These are phyloP conservation scores for Odobenus rosmarus DNA, from an alignment of 2,113 vertebrate species.

Conservation along the genomic window DNA sequence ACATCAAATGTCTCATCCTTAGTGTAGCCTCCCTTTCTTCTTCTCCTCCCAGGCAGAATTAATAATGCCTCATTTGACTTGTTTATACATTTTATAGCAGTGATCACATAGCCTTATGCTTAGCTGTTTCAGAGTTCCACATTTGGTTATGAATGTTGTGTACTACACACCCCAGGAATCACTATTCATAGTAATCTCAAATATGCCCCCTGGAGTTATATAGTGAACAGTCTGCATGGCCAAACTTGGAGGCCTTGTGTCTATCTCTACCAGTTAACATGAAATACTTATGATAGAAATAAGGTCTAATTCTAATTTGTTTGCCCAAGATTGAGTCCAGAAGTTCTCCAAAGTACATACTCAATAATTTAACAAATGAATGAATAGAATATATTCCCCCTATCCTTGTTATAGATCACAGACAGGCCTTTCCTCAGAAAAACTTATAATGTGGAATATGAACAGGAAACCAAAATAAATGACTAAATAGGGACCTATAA, in stretches of 20 bases:
- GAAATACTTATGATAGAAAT: background rate
- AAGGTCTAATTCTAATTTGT: background rate
- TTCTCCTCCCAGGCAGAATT: background rate
- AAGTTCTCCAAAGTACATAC: background rate
- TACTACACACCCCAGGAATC: background rate
- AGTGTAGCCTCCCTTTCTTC: background rate
- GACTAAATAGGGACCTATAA: background rate
- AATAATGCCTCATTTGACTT: background rate
- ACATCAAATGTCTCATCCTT: background rate
- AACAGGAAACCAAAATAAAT: constrained; percentile 53
- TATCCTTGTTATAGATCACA: background rate
- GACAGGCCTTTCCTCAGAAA: background rate
- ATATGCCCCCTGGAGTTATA: background rate
- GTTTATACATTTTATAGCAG: background rate
- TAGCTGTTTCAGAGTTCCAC: background rate
- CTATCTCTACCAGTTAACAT: background rate
- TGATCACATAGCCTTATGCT: background rate
- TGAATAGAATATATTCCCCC: background rate
- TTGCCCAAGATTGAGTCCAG: background rate
- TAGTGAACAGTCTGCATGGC: background rate
- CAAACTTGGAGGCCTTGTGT: background rate
- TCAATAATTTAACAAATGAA: constrained; percentile 2
- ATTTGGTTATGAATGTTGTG: background rate
- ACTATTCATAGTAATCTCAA: background rate
- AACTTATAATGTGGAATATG: background rate